These are phyloP conservation scores for Cydia fagiglandana DNA, from an alignment of 1,140 invertebrate genomes.

Conservation along the genomic window DNA sequence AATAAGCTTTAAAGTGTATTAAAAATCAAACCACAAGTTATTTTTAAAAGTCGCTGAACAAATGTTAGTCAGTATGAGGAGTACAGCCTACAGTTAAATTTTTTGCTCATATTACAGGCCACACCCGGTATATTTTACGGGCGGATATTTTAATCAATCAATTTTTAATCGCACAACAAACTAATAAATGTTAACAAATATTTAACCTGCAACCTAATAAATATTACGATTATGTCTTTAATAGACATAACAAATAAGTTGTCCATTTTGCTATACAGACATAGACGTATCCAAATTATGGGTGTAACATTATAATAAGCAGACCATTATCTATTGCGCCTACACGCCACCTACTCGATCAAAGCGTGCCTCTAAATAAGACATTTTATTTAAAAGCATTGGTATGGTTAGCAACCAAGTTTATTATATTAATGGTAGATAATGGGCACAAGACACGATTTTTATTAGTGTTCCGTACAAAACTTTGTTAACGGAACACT, in stretches of 20 bases:
- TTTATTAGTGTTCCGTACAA: too few relatives aligned
- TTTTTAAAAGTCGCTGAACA: too few relatives aligned
- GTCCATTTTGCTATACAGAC: slow-evolving; percentile 18
- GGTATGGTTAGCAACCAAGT: not conserved
- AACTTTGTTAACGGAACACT: too few relatives aligned
- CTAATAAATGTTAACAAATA: slow-evolving; percentile 22
- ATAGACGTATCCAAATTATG: slow-evolving; percentile 23
- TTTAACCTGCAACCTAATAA: slow-evolving; percentile 6
- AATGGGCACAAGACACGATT: too few relatives aligned
- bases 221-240: slow-evolving; percentile 10
- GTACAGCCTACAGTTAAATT: too few relatives aligned
- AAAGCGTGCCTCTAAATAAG: slow-evolving; percentile 25
- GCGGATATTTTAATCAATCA: too few relatives aligned
- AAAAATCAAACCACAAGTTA: too few relatives aligned
- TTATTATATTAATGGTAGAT: too few relatives aligned
- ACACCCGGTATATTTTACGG: too few relatives aligned
- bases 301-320: slow-evolving; percentile 29
- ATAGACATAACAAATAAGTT: not conserved
- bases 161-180: not conserved
- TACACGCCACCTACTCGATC: slow-evolving; percentile 24
- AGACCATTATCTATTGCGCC: slow-evolving; percentile 28
- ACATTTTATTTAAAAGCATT: slow-evolving; percentile 22
- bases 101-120: too few relatives aligned
- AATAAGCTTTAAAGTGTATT: too few relatives aligned
- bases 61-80: too few relatives aligned